Conservation (phyloP, 2,113 vertebrate genomes). For the Microtus pennsylvanicus region DNA sequence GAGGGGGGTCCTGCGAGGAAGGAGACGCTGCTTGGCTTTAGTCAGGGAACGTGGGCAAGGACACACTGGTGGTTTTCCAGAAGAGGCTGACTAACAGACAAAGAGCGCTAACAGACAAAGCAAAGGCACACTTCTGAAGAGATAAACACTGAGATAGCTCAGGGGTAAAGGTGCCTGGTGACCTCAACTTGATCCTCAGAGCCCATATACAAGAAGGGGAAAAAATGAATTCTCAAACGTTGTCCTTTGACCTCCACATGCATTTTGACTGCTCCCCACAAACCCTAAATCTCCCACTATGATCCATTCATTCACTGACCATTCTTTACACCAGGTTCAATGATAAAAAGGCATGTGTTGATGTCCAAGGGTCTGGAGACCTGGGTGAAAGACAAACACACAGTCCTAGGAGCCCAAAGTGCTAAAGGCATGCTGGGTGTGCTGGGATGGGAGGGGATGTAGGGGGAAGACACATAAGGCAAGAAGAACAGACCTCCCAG, state of each 20-base stretch:
- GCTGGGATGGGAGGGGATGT: rapidly evolving
- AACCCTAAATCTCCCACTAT: background rate
- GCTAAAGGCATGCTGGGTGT: background rate
- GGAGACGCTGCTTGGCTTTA: too few species aligned
- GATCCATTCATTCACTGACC: background rate
- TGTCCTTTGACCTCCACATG: background rate
- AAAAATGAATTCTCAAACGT: background rate
- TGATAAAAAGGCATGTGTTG: background rate
- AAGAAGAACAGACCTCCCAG: background rate
- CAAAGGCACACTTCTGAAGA: too few species aligned
- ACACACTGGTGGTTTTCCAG: too few species aligned
- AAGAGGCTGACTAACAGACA: too few species aligned
- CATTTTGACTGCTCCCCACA: background rate
- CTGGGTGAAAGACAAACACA: background rate
- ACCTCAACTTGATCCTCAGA: background rate
- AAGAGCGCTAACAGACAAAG: background rate
- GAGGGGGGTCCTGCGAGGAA: background rate
- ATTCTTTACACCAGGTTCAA: background rate
- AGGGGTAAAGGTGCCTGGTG: background rate
- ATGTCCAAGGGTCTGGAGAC: background rate
- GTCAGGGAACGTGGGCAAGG: too few species aligned
- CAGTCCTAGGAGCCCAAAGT: background rate
- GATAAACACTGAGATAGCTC: too few species aligned
- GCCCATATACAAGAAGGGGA: background rate
- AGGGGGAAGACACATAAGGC: rapidly evolving